Base-by-base conservation (phyloP, 2,797 vertebrate genomes). In the Acrossocheilus wenchowensis region DNA sequence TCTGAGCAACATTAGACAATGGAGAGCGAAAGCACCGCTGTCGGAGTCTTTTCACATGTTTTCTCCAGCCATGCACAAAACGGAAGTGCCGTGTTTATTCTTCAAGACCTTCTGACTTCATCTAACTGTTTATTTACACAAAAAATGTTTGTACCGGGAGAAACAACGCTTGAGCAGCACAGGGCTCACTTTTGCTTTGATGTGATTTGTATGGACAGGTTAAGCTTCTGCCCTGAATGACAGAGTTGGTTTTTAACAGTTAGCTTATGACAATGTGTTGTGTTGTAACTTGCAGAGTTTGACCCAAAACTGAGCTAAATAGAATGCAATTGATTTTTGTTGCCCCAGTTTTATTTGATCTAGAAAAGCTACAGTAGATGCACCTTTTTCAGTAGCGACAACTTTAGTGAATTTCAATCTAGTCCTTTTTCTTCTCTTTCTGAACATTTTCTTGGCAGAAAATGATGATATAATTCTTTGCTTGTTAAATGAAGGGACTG, bases 31-130 rank as follows among this genome's bases (percentile, higher is more conserved):
- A 45, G 12, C 30, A 7, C 14, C 11, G 11, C 30, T 34, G 36
- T 12, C 23, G 0, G n/a, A n/a, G 39, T 43, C 10, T 10, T 21
- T 69, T 71, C 12, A 14, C 36, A 14, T 72, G 78, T 78, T 82
- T 89, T 73, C 66, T 87, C 12, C 48, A 15, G 71, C 9, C 43
- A 21, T 11, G 54, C 2, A 30, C 30, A 30, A 30, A 66, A 78
- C 48, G 19, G 82, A 89, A 82, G 26, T 19, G 7, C 23, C 52
- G 14, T 78, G 82, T 87, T 87, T 68, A 48, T 54, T 50, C 21
- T 41, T 50, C 84, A 43, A 26, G 45, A 52, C 83, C 14, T 12
- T n/a, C 36, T 73, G 45, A 19, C 66, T 82, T 36, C 8, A 19
- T 82, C 26, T 39, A n/a, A 34, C 23, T 73, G 11, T 81, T 83